These are phyloP conservation scores for Tapirus indicus DNA, from an alignment of 2,797 vertebrate genomes.

Conservation along the genomic window DNA sequence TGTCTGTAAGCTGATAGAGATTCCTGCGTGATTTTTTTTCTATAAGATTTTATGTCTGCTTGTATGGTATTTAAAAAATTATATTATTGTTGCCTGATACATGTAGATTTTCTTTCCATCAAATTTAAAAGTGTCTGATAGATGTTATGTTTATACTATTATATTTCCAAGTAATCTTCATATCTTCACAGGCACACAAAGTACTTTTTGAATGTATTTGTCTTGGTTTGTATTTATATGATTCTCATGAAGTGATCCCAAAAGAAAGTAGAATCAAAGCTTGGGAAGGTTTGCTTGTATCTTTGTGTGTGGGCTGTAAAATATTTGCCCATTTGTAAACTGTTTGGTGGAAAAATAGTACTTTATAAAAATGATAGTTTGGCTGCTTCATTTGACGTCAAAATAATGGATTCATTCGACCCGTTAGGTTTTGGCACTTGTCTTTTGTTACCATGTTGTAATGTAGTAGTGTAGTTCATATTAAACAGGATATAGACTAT, in stretches of 20 bases:
- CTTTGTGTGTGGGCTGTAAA: constrained; percentile 41
- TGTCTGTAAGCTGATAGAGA: neutral
- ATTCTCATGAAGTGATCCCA: constrained; percentile 39
- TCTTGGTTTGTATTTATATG: constrained; percentile 53
- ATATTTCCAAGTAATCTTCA: constrained; percentile 46
- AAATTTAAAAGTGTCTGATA: constrained; percentile 18
- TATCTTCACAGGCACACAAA: neutral
- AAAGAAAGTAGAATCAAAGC: constrained; percentile 20
- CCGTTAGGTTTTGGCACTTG: constrained; percentile 8
- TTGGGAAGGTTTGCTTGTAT: constrained; percentile 29
- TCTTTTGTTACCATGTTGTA: constrained; percentile 12
- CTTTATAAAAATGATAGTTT: constrained; percentile 62
- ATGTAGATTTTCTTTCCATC: neutral
- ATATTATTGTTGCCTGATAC: neutral
- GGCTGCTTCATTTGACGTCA: constrained; percentile 31
- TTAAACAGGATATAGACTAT: neutral
- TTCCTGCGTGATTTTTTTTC: neutral
- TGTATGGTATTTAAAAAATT: neutral
- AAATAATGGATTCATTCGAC: constrained; percentile 39
- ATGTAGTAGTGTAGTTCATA: neutral
- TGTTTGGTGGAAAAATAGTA: constrained; percentile 26
- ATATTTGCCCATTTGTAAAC: constrained; percentile 47
- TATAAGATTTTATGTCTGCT: neutral
- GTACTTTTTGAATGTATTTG: constrained; percentile 18
- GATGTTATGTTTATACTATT: neutral